A percentile compares a stretch with the other conserved stretches of the same genome.
These are phyloP conservation scores for Orchestia grillus DNA, from an alignment of 1,140 invertebrate genomes.

Conservation along the genomic window DNA sequence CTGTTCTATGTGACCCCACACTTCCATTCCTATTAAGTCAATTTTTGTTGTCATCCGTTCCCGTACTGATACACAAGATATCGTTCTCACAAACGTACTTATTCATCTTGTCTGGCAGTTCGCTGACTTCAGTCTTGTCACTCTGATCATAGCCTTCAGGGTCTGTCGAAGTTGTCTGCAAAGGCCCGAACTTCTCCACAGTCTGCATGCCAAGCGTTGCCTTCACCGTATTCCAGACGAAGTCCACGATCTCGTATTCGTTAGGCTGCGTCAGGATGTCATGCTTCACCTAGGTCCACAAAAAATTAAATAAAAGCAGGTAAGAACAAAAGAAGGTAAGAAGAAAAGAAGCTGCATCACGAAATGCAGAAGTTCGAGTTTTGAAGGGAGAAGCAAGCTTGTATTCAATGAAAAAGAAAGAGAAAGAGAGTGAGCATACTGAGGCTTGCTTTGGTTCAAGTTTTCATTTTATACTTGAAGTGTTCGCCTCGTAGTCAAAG, in stretches of 20 bases:
- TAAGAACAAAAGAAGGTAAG: not conserved
- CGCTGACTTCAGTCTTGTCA: constrained; percentile 17
- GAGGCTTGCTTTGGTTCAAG: not conserved
- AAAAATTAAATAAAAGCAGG: not conserved
- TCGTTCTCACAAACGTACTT: constrained; percentile 40
- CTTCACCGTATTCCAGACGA: constrained; percentile 69
- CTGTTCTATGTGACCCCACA: not conserved
- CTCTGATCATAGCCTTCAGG: not conserved
- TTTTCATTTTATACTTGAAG: not conserved
- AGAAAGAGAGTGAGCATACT: no score
- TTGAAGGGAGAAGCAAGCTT: not conserved
- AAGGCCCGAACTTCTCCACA: not conserved
- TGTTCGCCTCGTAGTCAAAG: not conserved
- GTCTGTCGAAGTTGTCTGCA: constrained; percentile 40
- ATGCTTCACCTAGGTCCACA: constrained; percentile 67
- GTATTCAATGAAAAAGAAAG: not conserved
- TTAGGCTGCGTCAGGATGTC: constrained; percentile 69
- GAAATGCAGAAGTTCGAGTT: not conserved
- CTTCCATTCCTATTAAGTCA: not conserved
- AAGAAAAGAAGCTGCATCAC: not conserved
- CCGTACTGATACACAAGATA: not conserved
- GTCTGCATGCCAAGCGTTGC: constrained; percentile 64
- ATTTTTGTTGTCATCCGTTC: not conserved
- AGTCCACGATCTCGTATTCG: constrained; percentile 70
- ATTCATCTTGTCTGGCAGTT: constrained; percentile 64